Base-by-base conservation (phyloP, 2,113 vertebrate species). In the Anhinga rufa region DNA sequence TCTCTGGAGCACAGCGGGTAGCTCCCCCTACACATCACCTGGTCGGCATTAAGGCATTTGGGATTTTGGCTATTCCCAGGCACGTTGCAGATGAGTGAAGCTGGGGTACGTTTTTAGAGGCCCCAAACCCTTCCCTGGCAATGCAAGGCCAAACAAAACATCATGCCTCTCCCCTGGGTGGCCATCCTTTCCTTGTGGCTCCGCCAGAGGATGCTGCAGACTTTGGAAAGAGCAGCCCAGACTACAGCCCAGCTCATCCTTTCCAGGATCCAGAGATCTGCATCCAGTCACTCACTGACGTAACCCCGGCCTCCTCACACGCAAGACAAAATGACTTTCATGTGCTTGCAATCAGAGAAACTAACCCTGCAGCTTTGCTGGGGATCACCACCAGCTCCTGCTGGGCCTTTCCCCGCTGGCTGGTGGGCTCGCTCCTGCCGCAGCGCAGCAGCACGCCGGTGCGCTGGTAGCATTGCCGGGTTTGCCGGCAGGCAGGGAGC, bases 171-270 rank as follows among this genome's bases (percentile, higher is more conserved):
- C 34, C 48, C 48, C 49, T 26, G 48, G 21, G 5, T 1, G 8
- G 21, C 34, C 64, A 88, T 80, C 66, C 51, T 55, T 97, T 94
- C 95, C 89, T 38, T 65, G 15, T 0, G 0, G 77, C 44, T 95
- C 97, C 97, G 36, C 74, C 91, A 97, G 97, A 93, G 96, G 95
- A 96, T 91, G 96, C 95, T 97, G 84, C 82, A 93, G 95, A 49
- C 97, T 92, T 93, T 9, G 4, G 34, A 80, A 96, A 87, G 52
- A 74, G 42, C 31, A 22, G 42, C 40, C 28, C 0, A 0, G 54
- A 4, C 55, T 64, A 34, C 74, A 72, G 72, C 60, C 46, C 36
- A 52, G 75, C 75, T 89, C 62, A 22, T 76, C 49, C 49, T 61
- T 48, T 29, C 36, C 49, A 32, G 55, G 9, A 32, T 48, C 38